These are phyloP conservation scores for Polyploca ridens DNA, from an alignment of 2,888 invertebrate species.

Conservation along the genomic window DNA sequence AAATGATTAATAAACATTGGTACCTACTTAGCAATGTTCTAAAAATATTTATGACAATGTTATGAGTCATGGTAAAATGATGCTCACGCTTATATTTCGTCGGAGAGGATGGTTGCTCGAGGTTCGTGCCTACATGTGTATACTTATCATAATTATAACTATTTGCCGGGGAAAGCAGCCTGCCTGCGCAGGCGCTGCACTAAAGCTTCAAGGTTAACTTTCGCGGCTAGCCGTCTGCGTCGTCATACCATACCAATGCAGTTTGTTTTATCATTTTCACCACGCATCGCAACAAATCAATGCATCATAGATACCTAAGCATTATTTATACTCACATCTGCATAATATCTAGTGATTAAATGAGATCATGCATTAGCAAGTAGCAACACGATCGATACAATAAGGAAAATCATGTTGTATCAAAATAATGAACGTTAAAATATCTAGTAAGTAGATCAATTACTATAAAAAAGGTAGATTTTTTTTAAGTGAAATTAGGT, in stretches of 20 bases:
- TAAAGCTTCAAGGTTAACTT: constrained; percentile 75
- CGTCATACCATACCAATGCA: constrained; percentile 31
- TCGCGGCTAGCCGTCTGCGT: constrained; percentile 57
- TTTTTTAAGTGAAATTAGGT: no score
- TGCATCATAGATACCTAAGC: neutral
- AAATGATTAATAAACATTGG: constrained; percentile 10
- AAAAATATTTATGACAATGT: constrained; percentile 72
- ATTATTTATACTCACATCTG: constrained; percentile 13
- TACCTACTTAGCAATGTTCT: constrained; percentile 50
- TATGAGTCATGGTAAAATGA: constrained; percentile 55
- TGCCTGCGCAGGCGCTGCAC: constrained; percentile 54
- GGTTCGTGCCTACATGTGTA: constrained; percentile 22
- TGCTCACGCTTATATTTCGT: constrained; percentile 43
- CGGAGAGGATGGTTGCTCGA: constrained; percentile 28
- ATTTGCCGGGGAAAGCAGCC: constrained; percentile 69
- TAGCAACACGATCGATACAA: no score
- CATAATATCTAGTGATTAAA: constrained; percentile 15
- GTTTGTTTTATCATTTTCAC: constrained; percentile 6
- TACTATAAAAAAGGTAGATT: no score
- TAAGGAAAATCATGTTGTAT: no score
- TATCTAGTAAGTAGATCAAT: no score
- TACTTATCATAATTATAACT: constrained; percentile 35
- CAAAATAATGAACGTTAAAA: no score
- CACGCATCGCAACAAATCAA: neutral
- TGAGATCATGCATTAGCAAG: constrained; percentile 7